Conservation (phyloP, 2,888 invertebrate genomes). For the Leptinotarsa haldemani region DNA sequence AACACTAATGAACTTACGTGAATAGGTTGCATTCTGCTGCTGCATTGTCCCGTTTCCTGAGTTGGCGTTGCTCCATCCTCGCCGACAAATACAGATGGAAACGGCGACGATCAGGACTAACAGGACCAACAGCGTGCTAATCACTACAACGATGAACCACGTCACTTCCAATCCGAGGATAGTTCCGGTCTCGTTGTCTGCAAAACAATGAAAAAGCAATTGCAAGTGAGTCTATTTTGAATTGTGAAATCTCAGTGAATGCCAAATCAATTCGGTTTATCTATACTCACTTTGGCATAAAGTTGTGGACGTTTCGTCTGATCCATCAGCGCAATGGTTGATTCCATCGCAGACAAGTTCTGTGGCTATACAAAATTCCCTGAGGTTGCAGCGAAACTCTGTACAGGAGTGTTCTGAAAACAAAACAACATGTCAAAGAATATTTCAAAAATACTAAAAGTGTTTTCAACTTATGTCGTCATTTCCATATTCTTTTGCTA, state of each 20-base stretch:
- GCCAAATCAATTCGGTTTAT: too few species aligned
- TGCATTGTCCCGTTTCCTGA: slow-evolving; percentile 63
- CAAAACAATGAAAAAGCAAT: slow-evolving; percentile 44
- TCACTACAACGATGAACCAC: slow-evolving; percentile 80
- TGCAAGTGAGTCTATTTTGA: background rate
- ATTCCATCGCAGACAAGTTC: slow-evolving; percentile 93
- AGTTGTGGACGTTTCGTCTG: slow-evolving; percentile 88
- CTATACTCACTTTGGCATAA: slow-evolving; percentile 84
- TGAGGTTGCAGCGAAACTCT: slow-evolving; percentile 87
- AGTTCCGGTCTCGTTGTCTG: slow-evolving; percentile 73
- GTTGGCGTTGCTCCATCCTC: slow-evolving; percentile 68
- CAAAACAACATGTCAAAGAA: background rate
- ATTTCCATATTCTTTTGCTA: too few species aligned
- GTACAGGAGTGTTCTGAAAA: slow-evolving; percentile 86
- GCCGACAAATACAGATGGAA: slow-evolving; percentile 82
- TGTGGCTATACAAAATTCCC: slow-evolving; percentile 92
- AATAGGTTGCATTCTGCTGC: slow-evolving; percentile 68
- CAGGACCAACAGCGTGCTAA: slow-evolving; percentile 76
- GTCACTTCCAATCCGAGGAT: slow-evolving; percentile 80
- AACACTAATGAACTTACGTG: slow-evolving; percentile 61
- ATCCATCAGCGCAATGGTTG: slow-evolving; percentile 94
- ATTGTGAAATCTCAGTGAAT: background rate
- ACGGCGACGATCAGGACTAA: slow-evolving; percentile 77
- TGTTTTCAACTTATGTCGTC: background rate
- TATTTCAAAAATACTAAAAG: background rate